A percentile compares a stretch with the other conserved stretches of the same genome.
Evolutionary conservation across 2,113 vertebrate genomes (phyloP).

Genomic region (Megalops atlanticus): DNA sequence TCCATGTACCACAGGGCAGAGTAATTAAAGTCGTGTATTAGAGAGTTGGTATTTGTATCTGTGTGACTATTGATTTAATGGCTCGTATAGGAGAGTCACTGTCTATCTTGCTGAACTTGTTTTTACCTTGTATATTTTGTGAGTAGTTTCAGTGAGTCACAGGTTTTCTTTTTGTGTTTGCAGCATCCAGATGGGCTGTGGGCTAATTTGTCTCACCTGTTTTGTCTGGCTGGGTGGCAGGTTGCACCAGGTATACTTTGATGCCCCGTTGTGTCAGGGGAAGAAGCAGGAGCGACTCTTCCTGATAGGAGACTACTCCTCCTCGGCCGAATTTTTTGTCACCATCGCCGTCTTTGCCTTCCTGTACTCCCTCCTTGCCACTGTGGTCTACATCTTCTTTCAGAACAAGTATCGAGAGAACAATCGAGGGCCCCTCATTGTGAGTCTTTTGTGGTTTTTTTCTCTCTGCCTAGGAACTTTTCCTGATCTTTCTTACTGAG

Average conservation of each 20-base stretch:
- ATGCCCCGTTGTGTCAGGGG: slow-evolving; percentile 86
- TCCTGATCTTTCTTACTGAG: neutral
- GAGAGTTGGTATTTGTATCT: too few relatives aligned
- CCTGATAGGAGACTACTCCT: slow-evolving; percentile 91
- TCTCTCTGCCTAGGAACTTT: neutral
- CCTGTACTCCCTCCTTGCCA: slow-evolving; percentile 91
- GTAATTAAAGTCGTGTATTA: too few relatives aligned
- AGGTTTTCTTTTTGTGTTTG: neutral
- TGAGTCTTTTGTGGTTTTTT: slow-evolving; percentile 75
- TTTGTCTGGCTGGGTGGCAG: slow-evolving; percentile 58
- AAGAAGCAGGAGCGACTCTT: slow-evolving; percentile 81
- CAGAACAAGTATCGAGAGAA: slow-evolving; percentile 94
- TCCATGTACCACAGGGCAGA: too few relatives aligned
- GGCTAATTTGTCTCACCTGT: neutral
- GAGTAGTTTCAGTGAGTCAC: neutral
- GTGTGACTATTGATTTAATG: too few relatives aligned
- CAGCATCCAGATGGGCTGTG: too few relatives aligned
- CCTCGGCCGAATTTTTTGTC: slow-evolving; percentile 96
- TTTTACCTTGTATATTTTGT: neutral
- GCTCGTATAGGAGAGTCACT: neutral
- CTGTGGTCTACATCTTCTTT: slow-evolving; percentile 92
- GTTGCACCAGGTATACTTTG: slow-evolving; percentile 91
- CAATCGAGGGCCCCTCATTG: slow-evolving; percentile 89
- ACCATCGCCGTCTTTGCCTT: slow-evolving; percentile 95
- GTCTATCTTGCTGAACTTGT: neutral